Base-by-base conservation (phyloP, 2,888 invertebrate genomes). In the Charanyca ferruginea region DNA sequence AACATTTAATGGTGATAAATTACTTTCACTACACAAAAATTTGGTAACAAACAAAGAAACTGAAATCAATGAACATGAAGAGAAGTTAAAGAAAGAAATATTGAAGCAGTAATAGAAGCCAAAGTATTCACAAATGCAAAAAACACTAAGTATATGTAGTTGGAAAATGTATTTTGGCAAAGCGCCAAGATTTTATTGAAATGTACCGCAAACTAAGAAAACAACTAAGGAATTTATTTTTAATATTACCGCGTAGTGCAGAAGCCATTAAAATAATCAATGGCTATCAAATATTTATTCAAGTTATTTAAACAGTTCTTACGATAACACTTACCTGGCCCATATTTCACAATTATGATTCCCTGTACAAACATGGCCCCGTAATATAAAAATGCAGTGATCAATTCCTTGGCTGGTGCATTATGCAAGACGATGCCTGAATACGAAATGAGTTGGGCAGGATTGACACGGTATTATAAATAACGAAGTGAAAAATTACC, bases 371-470 rank as follows among this genome's bases (percentile, higher is more conserved):
- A 83, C 68, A 71, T 71, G 72, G 63, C 52, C 68, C 57, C 68
- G 68, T 79, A 76, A 81, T 81, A 73, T 76, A 66, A 75, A 79
- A 78, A 79, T 75, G 79, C 76, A 72, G 77, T 74, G 71, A 83
- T 83, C 83, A 78, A 73, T 77, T 69, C 73, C 58, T 68, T 53
- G 75, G 41, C 68, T 63, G 54, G 76, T 79, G 79, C 84, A 84
- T 85, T 83, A 83, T 85, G 79, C 77, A 84, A 77, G 73, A 82
- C 87, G 77, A 51, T 63, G 64, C 51, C 76, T 77, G 87, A 85
- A 87, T 87, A 80, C 78, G 42, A 81, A 87, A 82, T 83, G 64
- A 83, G 70, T 62, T 73, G 62, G 66, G 42, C 52, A 66, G 63
- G 68, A 82, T 73, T 70, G 72, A 69, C 64, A 76, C 51, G 67